Evolutionary conservation across 1,140 invertebrate genomes (phyloP), one percentile per base, ranked within the genome.

Genomic region (Ceratitis capitata): DNA sequence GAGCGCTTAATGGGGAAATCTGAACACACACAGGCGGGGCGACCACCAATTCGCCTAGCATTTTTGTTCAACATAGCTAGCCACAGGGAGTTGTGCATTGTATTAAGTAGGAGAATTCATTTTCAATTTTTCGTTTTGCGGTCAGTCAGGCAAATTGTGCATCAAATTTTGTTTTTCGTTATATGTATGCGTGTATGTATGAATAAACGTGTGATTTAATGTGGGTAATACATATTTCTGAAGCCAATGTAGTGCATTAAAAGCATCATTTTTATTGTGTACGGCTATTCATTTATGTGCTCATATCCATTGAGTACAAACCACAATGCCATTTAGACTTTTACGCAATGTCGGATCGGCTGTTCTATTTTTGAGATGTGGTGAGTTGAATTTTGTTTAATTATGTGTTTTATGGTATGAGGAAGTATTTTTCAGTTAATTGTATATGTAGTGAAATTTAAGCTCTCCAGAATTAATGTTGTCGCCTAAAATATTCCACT

Each of bases 261-360:
- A 78, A 45, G 69, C 16, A n/a, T n/a, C 51, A 56, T n/a, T 78
- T 78, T 78, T n/a, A 78, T 78, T 78, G 69, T 78, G 39, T 78
- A 23, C 39, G 19, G n/a, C n/a, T 69, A 69, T 35, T 35, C 61
- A 35, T 14, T 61, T 69, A 42, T 42, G 39, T 69, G 32, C 61
- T n/a, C 10, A 32, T 32, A 69, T 32, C 39, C 32, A 39, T 19
- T 78, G 35, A 12, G 39, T 45, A 39, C n/a, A 78, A 45, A 78
- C 69, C 69, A 26, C 69, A 78, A 78, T 45, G 69, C 42, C 39
- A 78, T 78, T 78, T 78, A 45, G 69, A 19, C 39, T 42, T 78
- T 47, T 45, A 78, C 6, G 69, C 39, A 47, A 12, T 78, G 69
- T 78, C 23, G 39, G 7, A 23, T n/a, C 39, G 3, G 2, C 5